These are phyloP conservation scores for Amblyteles armatorius DNA, from an alignment of 2,888 invertebrate genomes.

Conservation along the genomic window DNA sequence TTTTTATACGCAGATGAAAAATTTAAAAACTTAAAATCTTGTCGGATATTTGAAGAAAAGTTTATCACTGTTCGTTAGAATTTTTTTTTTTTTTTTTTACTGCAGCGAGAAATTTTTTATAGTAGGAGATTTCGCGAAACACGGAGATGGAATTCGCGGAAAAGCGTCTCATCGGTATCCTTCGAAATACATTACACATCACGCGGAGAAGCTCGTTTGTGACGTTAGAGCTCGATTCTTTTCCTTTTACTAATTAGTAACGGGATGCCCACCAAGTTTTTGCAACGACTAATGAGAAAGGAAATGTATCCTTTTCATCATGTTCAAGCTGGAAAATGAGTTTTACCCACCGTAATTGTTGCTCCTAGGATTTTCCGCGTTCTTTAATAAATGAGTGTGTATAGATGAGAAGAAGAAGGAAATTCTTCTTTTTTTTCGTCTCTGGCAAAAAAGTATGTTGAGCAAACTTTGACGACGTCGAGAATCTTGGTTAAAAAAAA, in stretches of 20 bases:
- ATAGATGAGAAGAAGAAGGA: slow-evolving; percentile 27
- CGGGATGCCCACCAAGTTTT: slow-evolving; percentile 77
- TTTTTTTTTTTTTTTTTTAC: no score
- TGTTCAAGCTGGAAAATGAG: slow-evolving; percentile 63
- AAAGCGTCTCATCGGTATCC: slow-evolving; percentile 9
- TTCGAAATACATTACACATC: slow-evolving; percentile 53
- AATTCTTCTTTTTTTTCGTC: slow-evolving; percentile 40
- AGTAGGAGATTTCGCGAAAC: not conserved
- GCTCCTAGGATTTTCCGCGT: slow-evolving; percentile 64
- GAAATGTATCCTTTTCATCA: slow-evolving; percentile 77
- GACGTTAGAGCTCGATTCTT: slow-evolving; percentile 71
- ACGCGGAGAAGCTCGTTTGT: slow-evolving; percentile 45
- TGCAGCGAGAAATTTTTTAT: slow-evolving; percentile 8
- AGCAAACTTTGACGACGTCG: slow-evolving; percentile 57
- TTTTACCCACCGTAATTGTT: slow-evolving; percentile 76
- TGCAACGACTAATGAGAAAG: slow-evolving; percentile 78
- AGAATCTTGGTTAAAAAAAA: slow-evolving; percentile 9
- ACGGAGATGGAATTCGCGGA: slow-evolving; percentile 10
- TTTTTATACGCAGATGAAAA: no score
- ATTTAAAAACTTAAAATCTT: no score
- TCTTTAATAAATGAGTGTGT: slow-evolving; percentile 44
- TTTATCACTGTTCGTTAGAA: no score
- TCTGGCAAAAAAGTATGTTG: slow-evolving; percentile 16
- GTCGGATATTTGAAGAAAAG: no score
- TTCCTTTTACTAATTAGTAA: slow-evolving; percentile 82